A percentile compares a stretch with the other conserved stretches of the same genome.
These are phyloP conservation scores for Crotophaga sulcirostris DNA, from an alignment of 2,113 vertebrate genomes.

Conservation along the genomic window DNA sequence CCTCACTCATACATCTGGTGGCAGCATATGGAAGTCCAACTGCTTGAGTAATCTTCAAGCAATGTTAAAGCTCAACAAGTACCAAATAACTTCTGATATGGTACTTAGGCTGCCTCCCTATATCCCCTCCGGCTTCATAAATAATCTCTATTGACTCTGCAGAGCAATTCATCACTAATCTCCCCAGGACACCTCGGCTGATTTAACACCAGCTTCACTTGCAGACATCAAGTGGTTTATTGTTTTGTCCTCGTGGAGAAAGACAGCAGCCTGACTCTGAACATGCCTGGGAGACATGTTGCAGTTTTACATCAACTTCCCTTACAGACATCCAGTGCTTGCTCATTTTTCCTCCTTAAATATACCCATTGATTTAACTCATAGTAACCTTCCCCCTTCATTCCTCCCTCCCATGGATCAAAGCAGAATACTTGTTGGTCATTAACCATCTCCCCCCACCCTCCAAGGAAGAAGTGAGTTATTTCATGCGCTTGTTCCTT, in stretches of 20 bases:
- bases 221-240: constrained; percentile 65
- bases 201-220: constrained; percentile 66
- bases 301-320: constrained; percentile 43
- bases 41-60: constrained; percentile 50
- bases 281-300: constrained; percentile 45
- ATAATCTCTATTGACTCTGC: constrained; percentile 67
- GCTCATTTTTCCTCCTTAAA: constrained; percentile 38
- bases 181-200: constrained; percentile 59
- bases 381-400: neutral
- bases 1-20: neutral
- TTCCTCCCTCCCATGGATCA: neutral
- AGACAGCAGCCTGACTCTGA: neutral
- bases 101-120: constrained; percentile 37
- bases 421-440: neutral
- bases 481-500: neutral
- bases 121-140: constrained; percentile 51
- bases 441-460: neutral
- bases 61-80: constrained; percentile 47
- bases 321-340: neutral
- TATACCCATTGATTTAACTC: constrained; percentile 43
- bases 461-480: neutral
- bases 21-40: constrained; percentile 27
- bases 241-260: constrained; percentile 29
- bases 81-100: constrained; percentile 64
- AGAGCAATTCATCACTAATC: constrained; percentile 57